Base-by-base conservation (phyloP, 1,140 invertebrate species). In the Kradibia gibbosae region DNA sequence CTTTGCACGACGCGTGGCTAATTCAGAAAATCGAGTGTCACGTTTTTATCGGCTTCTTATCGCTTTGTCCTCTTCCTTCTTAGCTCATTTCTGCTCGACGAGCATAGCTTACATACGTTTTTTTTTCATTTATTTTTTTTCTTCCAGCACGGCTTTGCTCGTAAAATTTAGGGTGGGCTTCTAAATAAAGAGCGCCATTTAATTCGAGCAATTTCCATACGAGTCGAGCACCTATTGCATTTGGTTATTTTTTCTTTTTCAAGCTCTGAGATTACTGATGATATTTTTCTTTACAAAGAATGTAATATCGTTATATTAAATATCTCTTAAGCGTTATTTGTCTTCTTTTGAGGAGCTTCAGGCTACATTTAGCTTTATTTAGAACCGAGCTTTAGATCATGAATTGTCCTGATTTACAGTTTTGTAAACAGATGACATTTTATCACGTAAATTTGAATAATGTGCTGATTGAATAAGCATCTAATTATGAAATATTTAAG, bases 1-100 rank as follows among this genome's bases (percentile, higher is more conserved):
- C 67, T 88, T 86, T 83, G 84, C 85, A 86, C 85, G 84, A 82
- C 83, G 85, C 86, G 82, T 86, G 85, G 81, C 87, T 81, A 87
- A 88, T 88, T 85, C 83, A 83, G 81, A 71, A 86, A 85, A 88
- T 87, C 85, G 85, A 78, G 80, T 76, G 77, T 85, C 71, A 85
- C 80, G 81, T 84, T 78, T 86, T 83, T 77, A 84, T 81, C 80
- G 80, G 53, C 48, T 80, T 36, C 60, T 78, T 80, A 80, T 80
- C 79, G 20, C 25, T 25, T 42, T 72, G 22, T 17, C 22, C 17
- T 39, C 25, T 2, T 20, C 20, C 62, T 20, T 20, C 4, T 20
- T 3, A 1, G 62, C 34, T 22, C 60, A 22, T 22, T 36, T 15
- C 36, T n/a, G 70, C 36, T 60, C 70, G 70, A 45, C 45, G 42